Base-by-base conservation (phyloP, 2,797 vertebrate species). In the Moxostoma hubbsi region DNA sequence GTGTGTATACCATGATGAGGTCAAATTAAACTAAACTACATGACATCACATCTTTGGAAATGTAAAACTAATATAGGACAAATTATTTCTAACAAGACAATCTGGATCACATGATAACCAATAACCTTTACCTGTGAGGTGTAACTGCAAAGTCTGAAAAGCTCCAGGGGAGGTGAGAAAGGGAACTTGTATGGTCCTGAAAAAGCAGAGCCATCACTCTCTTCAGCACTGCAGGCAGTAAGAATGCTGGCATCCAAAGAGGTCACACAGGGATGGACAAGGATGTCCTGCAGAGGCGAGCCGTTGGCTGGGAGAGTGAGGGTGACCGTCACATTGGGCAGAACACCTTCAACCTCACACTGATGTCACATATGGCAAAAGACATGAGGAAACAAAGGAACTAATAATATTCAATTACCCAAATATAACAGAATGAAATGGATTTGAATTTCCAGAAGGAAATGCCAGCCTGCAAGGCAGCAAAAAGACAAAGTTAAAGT, bases 141-240 rank as follows among this genome's bases (percentile, higher is more conserved):
- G 85, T 98, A 98, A 87, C 95, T 97, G 84, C 97, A 99, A 24
- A 98, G 93, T 87, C 90, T 91, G 84, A 99, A 99, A 12, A 92
- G 92, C 81, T 98, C 96, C 66, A 95, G 87, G 46, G 97, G 97
- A 64, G 96, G 97, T 73, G 95, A 94, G 84, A 99, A 97, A 54
- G 96, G 97, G 88, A 99, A 97, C 88, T 96, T 97, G 84, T 99
- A 98, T 0, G 97, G 96, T 8, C 97, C 96, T 0, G 90, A 97
- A 89, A 96, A 98, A 6, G 96, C 90, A 7, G 96, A 96, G 78
- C 96, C 89, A 43, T 97, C 96, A 74, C 87, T 83, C 11, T 88
- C 87, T 71, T 97, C 95, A 0, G 94, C 90, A 9, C 97, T 97
- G 79, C 90, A 95, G 81, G 96, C 94, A 47, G 93, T 89, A 77